phyloP scores from a whole-genome alignment of 2,797 vertebrate genomes.

The Sebastes cheni region DNA sequence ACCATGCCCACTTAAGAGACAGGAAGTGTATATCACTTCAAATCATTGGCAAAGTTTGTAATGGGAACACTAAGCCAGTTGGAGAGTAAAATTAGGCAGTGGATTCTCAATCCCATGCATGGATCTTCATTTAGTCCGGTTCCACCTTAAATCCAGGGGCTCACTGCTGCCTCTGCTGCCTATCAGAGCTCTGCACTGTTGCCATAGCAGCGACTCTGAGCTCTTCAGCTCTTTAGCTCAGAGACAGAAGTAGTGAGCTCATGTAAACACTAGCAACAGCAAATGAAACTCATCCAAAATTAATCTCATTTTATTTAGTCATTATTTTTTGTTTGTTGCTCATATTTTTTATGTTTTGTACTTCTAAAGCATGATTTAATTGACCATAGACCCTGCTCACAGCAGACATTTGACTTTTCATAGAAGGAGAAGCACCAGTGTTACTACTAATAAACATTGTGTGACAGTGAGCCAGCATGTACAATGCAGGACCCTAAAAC shows the following conservation, averaged over 20 bases:
- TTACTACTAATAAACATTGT: too few relatives aligned
- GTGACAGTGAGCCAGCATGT: too few relatives aligned
- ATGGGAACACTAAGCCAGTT: background rate
- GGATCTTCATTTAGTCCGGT: slow-evolving; percentile 24
- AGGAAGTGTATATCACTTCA: too few relatives aligned
- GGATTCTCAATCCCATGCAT: background rate
- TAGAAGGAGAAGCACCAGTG: too few relatives aligned
- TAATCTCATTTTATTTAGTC: background rate
- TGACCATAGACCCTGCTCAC: background rate
- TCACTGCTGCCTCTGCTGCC: slow-evolving; percentile 23
- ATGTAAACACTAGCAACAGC: slow-evolving; percentile 15
- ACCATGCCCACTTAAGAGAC: too few relatives aligned
- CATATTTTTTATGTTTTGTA: background rate
- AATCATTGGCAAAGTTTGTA: too few relatives aligned
- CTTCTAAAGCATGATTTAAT: background rate
- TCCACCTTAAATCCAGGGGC: slow-evolving; percentile 33
- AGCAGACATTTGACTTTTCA: background rate
- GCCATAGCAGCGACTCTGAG: slow-evolving; percentile 55
- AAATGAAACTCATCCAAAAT: slow-evolving; percentile 2
- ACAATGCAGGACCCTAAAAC: too few relatives aligned
- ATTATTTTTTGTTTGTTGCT: background rate
- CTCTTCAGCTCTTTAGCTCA: slow-evolving; percentile 30
- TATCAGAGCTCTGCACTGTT: slow-evolving; percentile 48
- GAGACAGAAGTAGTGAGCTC: slow-evolving; percentile 21
- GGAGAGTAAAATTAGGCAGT: background rate